Evolutionary conservation across 1,140 invertebrate genomes (phyloP).

Genomic region (Oppia nitens): DNA sequence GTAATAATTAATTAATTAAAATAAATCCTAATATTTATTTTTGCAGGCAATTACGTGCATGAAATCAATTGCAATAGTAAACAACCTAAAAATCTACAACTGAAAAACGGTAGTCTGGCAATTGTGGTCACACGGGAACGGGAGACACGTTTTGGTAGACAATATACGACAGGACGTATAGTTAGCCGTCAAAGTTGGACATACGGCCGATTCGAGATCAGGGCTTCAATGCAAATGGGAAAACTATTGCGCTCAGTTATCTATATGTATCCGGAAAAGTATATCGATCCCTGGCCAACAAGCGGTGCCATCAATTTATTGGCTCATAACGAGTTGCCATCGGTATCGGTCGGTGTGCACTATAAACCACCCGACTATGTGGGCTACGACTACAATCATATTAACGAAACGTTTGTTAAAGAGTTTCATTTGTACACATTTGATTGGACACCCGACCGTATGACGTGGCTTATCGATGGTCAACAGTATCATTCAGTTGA

Average conservation of each 20-base stretch:
- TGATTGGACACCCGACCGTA: neutral
- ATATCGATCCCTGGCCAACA: neutral
- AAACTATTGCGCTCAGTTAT: neutral
- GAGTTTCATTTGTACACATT: neutral
- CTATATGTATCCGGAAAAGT: neutral
- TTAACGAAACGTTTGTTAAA: neutral
- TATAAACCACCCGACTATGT: neutral
- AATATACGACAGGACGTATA: neutral
- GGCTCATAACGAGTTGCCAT: neutral
- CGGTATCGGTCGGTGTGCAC: neutral
- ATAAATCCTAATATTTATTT: no score
- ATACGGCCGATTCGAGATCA: neutral
- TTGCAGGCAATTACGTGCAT: neutral
- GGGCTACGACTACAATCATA: neutral
- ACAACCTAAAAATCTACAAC: neutral
- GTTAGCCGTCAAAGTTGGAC: neutral
- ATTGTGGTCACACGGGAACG: neutral
- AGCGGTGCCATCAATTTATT: neutral
- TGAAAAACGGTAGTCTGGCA: neutral
- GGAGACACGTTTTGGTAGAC: neutral
- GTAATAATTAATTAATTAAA: no score
- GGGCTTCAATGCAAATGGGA: neutral
- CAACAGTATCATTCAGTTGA: neutral
- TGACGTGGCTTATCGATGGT: neutral
- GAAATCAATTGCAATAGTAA: neutral